Evolutionary conservation across 1,140 invertebrate genomes (phyloP), one percentile per base, ranked within the genome.

Genomic region (Arctopsyche grandis): DNA sequence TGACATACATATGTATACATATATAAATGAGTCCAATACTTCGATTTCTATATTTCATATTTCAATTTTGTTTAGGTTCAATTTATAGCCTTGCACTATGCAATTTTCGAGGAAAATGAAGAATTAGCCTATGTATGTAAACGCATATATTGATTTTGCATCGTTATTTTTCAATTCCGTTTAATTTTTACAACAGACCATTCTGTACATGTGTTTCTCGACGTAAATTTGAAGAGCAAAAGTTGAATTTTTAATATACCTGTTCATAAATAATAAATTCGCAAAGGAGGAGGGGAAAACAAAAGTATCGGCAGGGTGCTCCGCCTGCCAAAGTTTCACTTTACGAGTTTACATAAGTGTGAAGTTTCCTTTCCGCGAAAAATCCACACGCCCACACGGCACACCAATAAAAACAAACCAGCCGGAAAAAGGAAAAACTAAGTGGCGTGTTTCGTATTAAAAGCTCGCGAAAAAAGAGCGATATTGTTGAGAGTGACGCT

Each of bases 241-340:
- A 66, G 22, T 66, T 66, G 5, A 66, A 14, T 66, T 66, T 66
- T 66, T 66, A 66, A 66, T 66, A 66, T 66, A 22, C 22, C 24
- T 22, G 7, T 4, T 9, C 63, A n/a, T 66, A 66, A 66, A 66
- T 66, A 66, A 66, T 66, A 66, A 66, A 66, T 66, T 66, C 48
- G 48, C 48, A 52, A 52, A 52, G 48, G 44, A 46, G 16, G 16
- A 52, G 12, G 4, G 10, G 10, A 52, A 52, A 52, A 52, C 3
- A 52, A 52, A 3, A 52, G 16, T 16, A 52, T 52, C 48, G 48
- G 48, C 1, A 1, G 48, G 10, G 48, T 52, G 48, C 48, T 38
- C 7, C 29, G 48, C 3, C 16, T 52, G 48, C 10, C 10, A 52
- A 52, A 16, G 48, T 52, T 52, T 52, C 16, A 52, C 16, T 52